These are phyloP conservation scores for Raja brachyura DNA, from an alignment of 2,113 vertebrate species.

Conservation along the genomic window DNA sequence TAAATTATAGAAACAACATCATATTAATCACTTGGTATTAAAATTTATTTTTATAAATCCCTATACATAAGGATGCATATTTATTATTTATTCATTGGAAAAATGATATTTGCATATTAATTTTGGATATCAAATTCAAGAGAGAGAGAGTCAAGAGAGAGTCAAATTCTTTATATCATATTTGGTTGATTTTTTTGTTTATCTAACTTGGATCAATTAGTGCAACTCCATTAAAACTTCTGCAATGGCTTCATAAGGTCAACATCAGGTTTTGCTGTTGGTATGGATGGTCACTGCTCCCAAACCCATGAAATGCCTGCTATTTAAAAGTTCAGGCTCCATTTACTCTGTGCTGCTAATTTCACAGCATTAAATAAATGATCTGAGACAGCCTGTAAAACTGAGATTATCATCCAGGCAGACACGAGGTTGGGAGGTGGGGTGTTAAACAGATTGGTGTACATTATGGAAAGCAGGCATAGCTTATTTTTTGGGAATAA, in stretches of 20 bases:
- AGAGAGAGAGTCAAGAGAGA: no score
- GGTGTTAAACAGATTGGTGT: no score
- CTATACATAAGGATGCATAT: conserved; percentile 43
- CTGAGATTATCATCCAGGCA: not conserved
- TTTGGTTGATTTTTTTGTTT: not conserved
- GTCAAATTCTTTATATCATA: no score
- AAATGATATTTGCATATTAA: conserved; percentile 47
- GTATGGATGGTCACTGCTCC: not conserved
- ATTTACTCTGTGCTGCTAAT: not conserved
- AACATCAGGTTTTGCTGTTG: not conserved
- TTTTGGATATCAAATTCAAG: conserved; percentile 42
- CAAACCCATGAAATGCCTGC: not conserved
- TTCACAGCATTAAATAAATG: not conserved
- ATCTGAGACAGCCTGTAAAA: not conserved
- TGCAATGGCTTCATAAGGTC: not conserved
- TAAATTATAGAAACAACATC: conserved; percentile 48
- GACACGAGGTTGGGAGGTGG: no score
- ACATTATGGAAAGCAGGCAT: no score
- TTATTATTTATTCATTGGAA: conserved; percentile 32
- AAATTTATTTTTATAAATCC: conserved; percentile 47
- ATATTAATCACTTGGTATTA: conserved; percentile 49
- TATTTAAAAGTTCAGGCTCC: not conserved
- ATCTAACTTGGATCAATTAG: not conserved
- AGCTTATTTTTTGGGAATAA: not conserved
- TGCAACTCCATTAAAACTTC: not conserved